phyloP scores from a whole-genome alignment of 1,140 invertebrate genomes.

The Cyphomyrmex costatus region DNA sequence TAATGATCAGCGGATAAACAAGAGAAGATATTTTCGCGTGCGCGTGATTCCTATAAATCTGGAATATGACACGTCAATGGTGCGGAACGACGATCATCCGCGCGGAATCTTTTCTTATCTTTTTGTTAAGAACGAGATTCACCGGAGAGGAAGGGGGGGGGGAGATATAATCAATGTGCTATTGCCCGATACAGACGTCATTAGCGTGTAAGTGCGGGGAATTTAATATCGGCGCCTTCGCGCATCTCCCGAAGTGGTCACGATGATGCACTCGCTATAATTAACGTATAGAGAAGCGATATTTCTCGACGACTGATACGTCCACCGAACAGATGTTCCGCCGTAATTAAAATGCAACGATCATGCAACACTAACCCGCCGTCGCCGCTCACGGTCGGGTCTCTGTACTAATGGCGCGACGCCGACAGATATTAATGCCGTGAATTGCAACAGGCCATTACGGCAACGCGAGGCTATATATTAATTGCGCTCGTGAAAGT shows the following conservation, averaged over 20 bases:
- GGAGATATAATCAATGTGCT: constrained; percentile 65
- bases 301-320: constrained; percentile 73
- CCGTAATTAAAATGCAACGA: constrained; percentile 76
- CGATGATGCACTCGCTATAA: constrained; percentile 72
- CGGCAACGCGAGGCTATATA: constrained; percentile 69
- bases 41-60: background rate
- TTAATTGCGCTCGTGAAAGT: constrained; percentile 69
- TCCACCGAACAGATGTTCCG: constrained; percentile 75
- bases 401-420: constrained; percentile 71
- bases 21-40: background rate
- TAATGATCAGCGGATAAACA: background rate
- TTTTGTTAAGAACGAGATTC: constrained; percentile 3
- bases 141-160: too few relatives aligned
- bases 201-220: constrained; percentile 54
- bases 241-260: constrained; percentile 39
- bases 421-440: constrained; percentile 76
- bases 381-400: constrained; percentile 68
- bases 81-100: background rate
- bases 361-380: constrained; percentile 65
- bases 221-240: constrained; percentile 67
- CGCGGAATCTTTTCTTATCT: background rate
- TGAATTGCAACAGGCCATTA: constrained; percentile 75
- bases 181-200: constrained; percentile 41
- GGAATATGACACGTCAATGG: background rate
- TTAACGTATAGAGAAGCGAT: constrained; percentile 72